phyloP scores from a whole-genome alignment of 2,797 vertebrate genomes.

The Coilia nasus region DNA sequence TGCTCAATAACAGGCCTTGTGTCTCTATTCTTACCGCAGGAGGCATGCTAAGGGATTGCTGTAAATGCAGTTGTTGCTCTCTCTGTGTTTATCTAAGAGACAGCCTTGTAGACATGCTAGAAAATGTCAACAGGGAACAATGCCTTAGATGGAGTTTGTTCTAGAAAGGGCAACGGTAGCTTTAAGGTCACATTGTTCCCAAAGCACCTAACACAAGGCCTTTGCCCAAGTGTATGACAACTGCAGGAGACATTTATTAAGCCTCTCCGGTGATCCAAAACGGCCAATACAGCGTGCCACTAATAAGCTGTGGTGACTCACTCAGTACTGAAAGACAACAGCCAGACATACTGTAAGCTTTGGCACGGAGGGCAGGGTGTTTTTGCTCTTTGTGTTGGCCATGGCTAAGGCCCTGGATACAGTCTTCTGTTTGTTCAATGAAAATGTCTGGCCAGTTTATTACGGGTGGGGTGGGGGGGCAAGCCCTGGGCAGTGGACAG shows the following conservation, averaged over 20 bases:
- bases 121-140: conserved; percentile 27
- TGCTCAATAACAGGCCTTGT: conserved; percentile 10
- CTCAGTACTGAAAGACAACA: conserved; percentile 1
- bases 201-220: conserved; percentile 22
- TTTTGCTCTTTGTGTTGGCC: conserved; percentile 19
- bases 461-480: too few species aligned
- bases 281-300: conserved; percentile 10
- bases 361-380: conserved; percentile 3
- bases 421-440: conserved; percentile 44
- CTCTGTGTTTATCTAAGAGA: conserved; percentile 22
- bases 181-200: conserved; percentile 25
- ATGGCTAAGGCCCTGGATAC: background rate
- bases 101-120: conserved; percentile 9
- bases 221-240: conserved; percentile 22
- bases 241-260: conserved; percentile 25
- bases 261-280: background rate
- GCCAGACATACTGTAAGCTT: conserved; percentile 13
- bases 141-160: conserved; percentile 18
- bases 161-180: conserved; percentile 19
- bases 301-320: conserved; percentile 22
- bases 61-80: conserved; percentile 12
- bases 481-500: conserved; percentile 39
- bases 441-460: conserved; percentile 47
- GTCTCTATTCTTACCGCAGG: background rate
- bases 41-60: background rate